Evolutionary conservation across 1,140 invertebrate genomes (phyloP).

Genomic region (Drosophila arizonae): DNA sequence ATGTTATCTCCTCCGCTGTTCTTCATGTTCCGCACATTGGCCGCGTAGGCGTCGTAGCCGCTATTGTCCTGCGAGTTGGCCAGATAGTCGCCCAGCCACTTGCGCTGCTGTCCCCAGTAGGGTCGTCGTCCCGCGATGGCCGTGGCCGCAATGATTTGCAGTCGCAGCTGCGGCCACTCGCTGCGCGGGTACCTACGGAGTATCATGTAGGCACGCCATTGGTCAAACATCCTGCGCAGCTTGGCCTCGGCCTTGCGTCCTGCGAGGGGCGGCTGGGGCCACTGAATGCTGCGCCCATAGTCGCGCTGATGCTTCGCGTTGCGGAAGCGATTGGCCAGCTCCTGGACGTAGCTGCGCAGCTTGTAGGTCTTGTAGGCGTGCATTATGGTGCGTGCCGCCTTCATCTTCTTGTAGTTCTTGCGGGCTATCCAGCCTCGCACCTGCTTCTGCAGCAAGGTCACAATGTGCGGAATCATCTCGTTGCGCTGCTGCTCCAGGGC

Average conservation of each 20-base stretch:
- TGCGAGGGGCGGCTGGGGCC: constrained; percentile 91
- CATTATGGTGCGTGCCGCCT: constrained; percentile 92
- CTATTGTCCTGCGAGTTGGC: constrained; percentile 90
- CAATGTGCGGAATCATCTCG: constrained; percentile 93
- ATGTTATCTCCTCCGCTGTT: constrained; percentile 86
- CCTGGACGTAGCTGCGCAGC: constrained; percentile 89
- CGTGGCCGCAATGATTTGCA: constrained; percentile 91
- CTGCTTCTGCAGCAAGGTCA: constrained; percentile 96
- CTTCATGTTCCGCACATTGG: constrained; percentile 88
- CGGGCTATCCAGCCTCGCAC: constrained; percentile 93
- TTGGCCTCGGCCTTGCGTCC: constrained; percentile 84
- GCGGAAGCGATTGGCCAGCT: constrained; percentile 87
- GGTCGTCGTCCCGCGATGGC: constrained; percentile 89
- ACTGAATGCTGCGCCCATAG: constrained; percentile 90
- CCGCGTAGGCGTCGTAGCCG: constrained; percentile 87
- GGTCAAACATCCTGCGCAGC: constrained; percentile 85
- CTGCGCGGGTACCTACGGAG: constrained; percentile 90
- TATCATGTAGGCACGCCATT: constrained; percentile 95
- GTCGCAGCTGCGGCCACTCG: constrained; percentile 93
- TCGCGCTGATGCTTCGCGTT: constrained; percentile 86
- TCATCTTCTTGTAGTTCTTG: constrained; percentile 91
- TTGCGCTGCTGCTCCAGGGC: constrained; percentile 92
- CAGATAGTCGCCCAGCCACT: constrained; percentile 97
- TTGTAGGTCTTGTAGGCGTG: constrained; percentile 94
- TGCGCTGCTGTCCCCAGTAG: constrained; percentile 92